Percentiles rank a stretch among this genome's conserved stretches.
Conservation (phyloP, 2,797 vertebrate genomes). For the Anabacerthia variegaticeps region DNA sequence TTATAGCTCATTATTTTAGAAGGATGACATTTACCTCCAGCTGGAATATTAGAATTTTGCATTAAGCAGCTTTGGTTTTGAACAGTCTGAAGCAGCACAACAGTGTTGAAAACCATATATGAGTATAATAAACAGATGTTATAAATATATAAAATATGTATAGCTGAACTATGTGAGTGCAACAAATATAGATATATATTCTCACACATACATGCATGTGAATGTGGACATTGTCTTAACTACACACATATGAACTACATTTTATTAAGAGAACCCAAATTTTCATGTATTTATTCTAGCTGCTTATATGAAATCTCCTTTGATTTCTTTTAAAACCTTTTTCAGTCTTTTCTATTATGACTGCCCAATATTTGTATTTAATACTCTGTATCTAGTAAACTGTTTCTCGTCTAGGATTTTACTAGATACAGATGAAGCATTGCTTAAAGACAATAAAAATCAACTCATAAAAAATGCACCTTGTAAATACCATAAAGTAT, state of each 20-base stretch:
- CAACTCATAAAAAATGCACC: conserved; percentile 69
- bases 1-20: conserved; percentile 28
- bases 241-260: background rate
- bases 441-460: conserved; percentile 43
- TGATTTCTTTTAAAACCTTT: background rate
- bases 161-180: background rate
- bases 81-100: background rate
- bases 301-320: conserved; percentile 12
- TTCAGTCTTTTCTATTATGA: background rate
- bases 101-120: background rate
- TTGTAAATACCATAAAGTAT: conserved; percentile 57
- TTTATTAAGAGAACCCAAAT: conserved; percentile 13
- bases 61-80: conserved; percentile 6
- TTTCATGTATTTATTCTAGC: conserved; percentile 25
- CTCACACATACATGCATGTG: background rate
- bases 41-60: background rate
- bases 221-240: conserved; percentile 17
- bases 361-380: conserved; percentile 14
- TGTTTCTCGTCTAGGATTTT: conserved; percentile 31
- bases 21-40: background rate
- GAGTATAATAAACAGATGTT: conserved; percentile 57
- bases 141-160: conserved; percentile 45
- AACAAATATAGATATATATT: conserved; percentile 32
- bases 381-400: conserved; percentile 28
- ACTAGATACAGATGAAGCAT: conserved; percentile 16